A percentile compares a stretch with the other conserved stretches of the same genome.
phyloP scores from a whole-genome alignment of 2,113 vertebrate genomes.

The Scatophagus argus region DNA sequence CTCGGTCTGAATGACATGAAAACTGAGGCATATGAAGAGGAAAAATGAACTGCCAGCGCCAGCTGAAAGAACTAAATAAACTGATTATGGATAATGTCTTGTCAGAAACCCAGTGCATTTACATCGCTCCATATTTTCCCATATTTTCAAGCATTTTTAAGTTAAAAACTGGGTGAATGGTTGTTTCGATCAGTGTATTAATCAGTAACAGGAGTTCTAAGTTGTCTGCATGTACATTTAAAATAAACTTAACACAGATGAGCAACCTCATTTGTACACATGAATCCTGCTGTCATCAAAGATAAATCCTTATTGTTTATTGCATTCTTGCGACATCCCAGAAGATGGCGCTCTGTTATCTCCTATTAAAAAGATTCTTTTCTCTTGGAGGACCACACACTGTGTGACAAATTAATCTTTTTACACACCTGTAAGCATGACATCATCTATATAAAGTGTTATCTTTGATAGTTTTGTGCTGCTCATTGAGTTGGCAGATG shows the following conservation, averaged over 20 bases:
- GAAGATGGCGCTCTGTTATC: slow-evolving; percentile 61
- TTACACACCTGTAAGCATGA: slow-evolving; percentile 34
- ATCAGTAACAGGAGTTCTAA: slow-evolving; percentile 15
- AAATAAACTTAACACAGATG: slow-evolving; percentile 6
- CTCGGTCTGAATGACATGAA: slow-evolving; percentile 96
- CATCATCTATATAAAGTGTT: slow-evolving; percentile 17
- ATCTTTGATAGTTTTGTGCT: background rate
- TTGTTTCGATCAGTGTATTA: background rate
- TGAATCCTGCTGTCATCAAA: background rate
- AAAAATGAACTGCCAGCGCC: background rate
- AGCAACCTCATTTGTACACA: slow-evolving; percentile 5
- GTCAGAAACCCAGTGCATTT: slow-evolving; percentile 9
- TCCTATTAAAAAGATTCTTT: slow-evolving; percentile 4
- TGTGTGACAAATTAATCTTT: slow-evolving; percentile 26
- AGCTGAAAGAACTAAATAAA: slow-evolving; percentile 3
- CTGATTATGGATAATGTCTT: background rate
- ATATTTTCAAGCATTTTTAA: slow-evolving; percentile 33
- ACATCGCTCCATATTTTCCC: slow-evolving; percentile 9
- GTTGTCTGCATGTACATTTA: slow-evolving; percentile 31
- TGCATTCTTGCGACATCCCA: slow-evolving; percentile 55
- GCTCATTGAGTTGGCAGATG: slow-evolving; percentile 21
- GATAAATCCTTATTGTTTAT: background rate
- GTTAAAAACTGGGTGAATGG: slow-evolving; percentile 25
- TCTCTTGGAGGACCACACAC: slow-evolving; percentile 1
- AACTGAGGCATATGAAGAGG: slow-evolving; percentile 88